Conservation (phyloP, 2,113 vertebrate genomes). For the Melanerpes formicivorus region DNA sequence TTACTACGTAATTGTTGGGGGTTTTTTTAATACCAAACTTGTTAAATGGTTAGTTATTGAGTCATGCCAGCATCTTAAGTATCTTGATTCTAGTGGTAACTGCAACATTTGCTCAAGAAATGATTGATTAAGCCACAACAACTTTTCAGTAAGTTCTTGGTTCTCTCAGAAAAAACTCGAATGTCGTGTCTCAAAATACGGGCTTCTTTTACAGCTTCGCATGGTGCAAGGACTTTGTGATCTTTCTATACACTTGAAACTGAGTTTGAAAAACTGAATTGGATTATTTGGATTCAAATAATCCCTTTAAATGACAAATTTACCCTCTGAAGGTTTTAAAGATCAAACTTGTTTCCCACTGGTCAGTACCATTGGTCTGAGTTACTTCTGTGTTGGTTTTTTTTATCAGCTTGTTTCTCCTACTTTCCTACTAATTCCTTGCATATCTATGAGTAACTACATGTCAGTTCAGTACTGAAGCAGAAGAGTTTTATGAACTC, state of each 20-base stretch:
- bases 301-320: background rate
- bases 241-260: slow-evolving; percentile 32
- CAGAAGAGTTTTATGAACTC: background rate
- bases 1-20: slow-evolving; percentile 35
- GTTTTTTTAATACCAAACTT: slow-evolving; percentile 30
- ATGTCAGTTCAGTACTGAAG: background rate
- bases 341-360: background rate
- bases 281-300: background rate
- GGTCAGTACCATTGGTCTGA: background rate
- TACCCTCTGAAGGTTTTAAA: background rate
- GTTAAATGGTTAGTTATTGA: slow-evolving; percentile 55
- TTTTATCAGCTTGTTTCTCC: background rate
- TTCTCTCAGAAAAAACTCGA: slow-evolving; percentile 17
- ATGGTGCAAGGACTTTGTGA: background rate
- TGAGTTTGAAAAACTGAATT: background rate
- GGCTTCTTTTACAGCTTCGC: slow-evolving; percentile 4
- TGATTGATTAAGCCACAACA: background rate
- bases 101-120: slow-evolving; percentile 36
- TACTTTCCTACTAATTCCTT: background rate
- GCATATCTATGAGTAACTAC: background rate
- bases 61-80: slow-evolving; percentile 38
- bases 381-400: background rate
- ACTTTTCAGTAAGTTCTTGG: background rate
- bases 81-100: background rate
- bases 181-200: background rate